phyloP scores from a whole-genome alignment of 2,888 invertebrate genomes.

The Hypsopygia costalis region DNA sequence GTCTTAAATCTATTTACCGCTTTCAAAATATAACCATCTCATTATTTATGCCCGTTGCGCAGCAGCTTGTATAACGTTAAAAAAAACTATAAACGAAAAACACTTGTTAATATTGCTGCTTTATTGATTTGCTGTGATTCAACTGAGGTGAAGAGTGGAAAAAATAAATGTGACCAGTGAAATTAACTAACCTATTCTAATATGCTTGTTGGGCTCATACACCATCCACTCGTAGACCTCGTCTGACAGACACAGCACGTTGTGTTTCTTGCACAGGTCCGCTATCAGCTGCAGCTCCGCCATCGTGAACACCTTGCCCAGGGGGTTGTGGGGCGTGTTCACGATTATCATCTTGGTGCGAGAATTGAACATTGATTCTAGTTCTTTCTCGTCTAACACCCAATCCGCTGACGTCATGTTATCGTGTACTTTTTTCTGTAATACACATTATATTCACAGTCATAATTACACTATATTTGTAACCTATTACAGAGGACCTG shows the following conservation, averaged over 20 bases:
- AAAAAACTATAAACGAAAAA: too few species aligned
- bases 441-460: conserved; percentile 7
- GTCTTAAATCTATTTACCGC: too few species aligned
- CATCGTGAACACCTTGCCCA: conserved; percentile 91
- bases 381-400: conserved; percentile 90
- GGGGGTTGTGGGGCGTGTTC: conserved; percentile 99
- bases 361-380: conserved; percentile 88
- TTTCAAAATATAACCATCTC: too few species aligned
- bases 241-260: conserved; percentile 95
- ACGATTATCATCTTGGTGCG: conserved; percentile 97
- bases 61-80: too few species aligned
- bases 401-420: conserved; percentile 89
- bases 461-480: not conserved
- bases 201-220: conserved; percentile 89
- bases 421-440: conserved; percentile 63
- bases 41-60: too few species aligned
- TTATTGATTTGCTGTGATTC: too few species aligned
- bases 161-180: too few species aligned
- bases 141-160: too few species aligned
- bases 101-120: too few species aligned
- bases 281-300: conserved; percentile 90
- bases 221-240: conserved; percentile 99
- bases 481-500: too few species aligned
- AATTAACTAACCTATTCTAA: conserved; percentile 94
- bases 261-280: conserved; percentile 93